Evolutionary conservation across 2,888 invertebrate genomes (phyloP).

Genomic region (Caenorhabditis sulstoni): DNA sequence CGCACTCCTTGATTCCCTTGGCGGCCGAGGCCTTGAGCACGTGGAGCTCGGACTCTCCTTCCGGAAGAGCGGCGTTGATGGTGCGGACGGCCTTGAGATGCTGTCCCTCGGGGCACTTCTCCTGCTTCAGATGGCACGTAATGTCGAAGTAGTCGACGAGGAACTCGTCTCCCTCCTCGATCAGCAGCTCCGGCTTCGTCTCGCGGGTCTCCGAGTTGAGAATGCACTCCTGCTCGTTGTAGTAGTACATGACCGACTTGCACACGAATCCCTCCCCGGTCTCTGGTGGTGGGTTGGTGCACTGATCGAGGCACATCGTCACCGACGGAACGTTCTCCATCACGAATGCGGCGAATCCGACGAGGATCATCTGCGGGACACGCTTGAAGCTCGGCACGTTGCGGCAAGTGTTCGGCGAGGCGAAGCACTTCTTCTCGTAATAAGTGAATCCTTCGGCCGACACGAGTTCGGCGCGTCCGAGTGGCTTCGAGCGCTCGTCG

Average conservation of each 20-base stretch:
- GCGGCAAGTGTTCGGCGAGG: slow-evolving; percentile 79
- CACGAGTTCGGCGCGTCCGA: slow-evolving; percentile 77
- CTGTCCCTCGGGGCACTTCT: slow-evolving; percentile 77
- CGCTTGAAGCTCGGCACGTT: slow-evolving; percentile 79
- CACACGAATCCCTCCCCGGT: slow-evolving; percentile 79
- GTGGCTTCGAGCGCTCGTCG: slow-evolving; percentile 79
- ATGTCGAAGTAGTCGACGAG: slow-evolving; percentile 80
- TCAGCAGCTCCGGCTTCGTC: slow-evolving; percentile 80
- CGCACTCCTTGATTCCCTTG: slow-evolving; percentile 72
- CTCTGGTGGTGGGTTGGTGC: slow-evolving; percentile 80
- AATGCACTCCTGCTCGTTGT: slow-evolving; percentile 81
- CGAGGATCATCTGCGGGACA: slow-evolving; percentile 80
- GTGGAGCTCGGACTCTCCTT: slow-evolving; percentile 78
- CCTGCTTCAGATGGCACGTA: slow-evolving; percentile 76
- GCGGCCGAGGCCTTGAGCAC: slow-evolving; percentile 72
- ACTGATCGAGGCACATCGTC: slow-evolving; percentile 80
- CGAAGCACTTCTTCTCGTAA: slow-evolving; percentile 81
- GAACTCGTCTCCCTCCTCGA: slow-evolving; percentile 78
- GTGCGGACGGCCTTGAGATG: slow-evolving; percentile 74
- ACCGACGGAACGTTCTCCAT: slow-evolving; percentile 81
- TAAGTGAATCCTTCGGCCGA: slow-evolving; percentile 77
- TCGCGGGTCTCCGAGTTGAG: slow-evolving; percentile 79
- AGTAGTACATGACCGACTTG: slow-evolving; percentile 81
- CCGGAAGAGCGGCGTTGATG: slow-evolving; percentile 79
- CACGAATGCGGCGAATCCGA: slow-evolving; percentile 81